These are phyloP conservation scores for Macroteleia sp. DNA, from an alignment of 2,888 invertebrate species.

Conservation along the genomic window DNA sequence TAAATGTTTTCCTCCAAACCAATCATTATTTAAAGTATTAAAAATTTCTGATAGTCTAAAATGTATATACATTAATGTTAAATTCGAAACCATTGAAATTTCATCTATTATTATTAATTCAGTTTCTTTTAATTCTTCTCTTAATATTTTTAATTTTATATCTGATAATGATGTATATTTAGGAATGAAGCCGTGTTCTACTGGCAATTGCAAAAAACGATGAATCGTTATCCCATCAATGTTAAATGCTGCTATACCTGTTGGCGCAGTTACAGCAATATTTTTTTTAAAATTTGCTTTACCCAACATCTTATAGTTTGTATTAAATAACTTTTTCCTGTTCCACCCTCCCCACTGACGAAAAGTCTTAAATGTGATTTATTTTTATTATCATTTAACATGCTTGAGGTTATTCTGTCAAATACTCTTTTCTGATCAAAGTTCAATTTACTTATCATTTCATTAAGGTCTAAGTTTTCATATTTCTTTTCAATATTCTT, in stretches of 20 bases:
- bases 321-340: not conserved
- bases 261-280: too few relatives aligned
- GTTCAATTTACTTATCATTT: not conserved
- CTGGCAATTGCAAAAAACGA: not conserved
- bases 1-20: conserved; percentile 73
- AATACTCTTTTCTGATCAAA: not conserved
- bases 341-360: not conserved
- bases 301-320: not conserved
- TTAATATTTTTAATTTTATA: not conserved
- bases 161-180: not conserved
- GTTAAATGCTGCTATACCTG: not conserved
- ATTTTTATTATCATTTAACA: not conserved
- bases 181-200: not conserved
- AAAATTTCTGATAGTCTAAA: conserved; percentile 71
- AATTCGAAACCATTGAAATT: conserved; percentile 67
- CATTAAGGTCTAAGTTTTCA: conserved; percentile 25
- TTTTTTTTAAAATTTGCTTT: not conserved
- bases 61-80: conserved; percentile 70
- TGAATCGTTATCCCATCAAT: not conserved
- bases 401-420: not conserved
- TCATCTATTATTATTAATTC: conserved; percentile 72
- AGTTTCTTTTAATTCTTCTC: not conserved
- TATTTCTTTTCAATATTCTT: conserved; percentile 38
- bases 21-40: conserved; percentile 70
- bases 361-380: not conserved